Percentiles rank a stretch among this genome's conserved stretches.
Conservation (phyloP, 2,888 invertebrate species). For the Sinopyrophorus schimmeli region DNA sequence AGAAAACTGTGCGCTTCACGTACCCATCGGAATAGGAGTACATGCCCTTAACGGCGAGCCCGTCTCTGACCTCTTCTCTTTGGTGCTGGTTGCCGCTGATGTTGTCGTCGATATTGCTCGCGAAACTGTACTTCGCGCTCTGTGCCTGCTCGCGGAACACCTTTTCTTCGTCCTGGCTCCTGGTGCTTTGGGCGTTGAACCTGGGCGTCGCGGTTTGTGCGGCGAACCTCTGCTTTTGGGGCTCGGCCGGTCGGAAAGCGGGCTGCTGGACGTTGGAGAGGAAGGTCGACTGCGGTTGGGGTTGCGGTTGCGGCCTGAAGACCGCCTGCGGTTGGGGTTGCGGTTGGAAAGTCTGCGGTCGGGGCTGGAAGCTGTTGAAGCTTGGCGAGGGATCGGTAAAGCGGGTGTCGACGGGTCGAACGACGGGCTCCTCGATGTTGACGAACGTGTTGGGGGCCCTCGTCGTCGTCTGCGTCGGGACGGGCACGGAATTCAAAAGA, state of each 20-base stretch:
- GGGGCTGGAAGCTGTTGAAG: background rate
- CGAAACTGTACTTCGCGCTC: constrained; percentile 54
- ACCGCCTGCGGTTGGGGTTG: background rate
- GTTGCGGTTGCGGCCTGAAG: background rate
- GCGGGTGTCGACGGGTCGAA: background rate
- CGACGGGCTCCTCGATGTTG: constrained; percentile 9
- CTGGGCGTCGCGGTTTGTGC: background rate
- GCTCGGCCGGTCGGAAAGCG: no score
- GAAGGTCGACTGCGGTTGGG: background rate
- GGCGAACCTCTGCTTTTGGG: background rate
- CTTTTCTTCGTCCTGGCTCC: constrained; percentile 10
- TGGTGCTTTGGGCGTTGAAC: no score
- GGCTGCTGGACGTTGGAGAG: background rate
- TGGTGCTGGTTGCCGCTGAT: constrained; percentile 52
- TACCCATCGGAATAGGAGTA: constrained; percentile 64
- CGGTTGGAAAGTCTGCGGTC: background rate
- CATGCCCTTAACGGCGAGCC: constrained; percentile 54
- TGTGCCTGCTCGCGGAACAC: constrained; percentile 34
- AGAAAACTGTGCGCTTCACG: constrained; percentile 58
- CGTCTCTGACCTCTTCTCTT: constrained; percentile 54
- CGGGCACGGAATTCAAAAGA: background rate
- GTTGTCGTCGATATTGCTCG: constrained; percentile 51
- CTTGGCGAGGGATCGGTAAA: no score
- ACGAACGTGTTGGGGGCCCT: constrained; percentile 4
- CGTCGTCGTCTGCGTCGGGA: background rate